Conservation (phyloP, 2,797 vertebrate species). For the Oryzias dopingdopingensis region DNA sequence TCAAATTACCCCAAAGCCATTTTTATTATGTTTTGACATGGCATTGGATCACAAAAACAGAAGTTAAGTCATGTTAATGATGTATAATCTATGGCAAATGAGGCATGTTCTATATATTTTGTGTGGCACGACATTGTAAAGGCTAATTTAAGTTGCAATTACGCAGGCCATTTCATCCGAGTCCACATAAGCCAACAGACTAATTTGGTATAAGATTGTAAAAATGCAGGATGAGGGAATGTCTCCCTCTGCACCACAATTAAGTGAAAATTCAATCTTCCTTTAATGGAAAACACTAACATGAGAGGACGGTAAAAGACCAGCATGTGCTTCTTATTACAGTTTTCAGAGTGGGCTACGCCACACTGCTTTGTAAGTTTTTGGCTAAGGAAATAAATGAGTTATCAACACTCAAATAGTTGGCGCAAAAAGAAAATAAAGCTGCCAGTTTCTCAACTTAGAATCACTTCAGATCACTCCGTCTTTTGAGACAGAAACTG, state of each 20-base stretch:
- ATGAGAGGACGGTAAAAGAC: conserved; percentile 43
- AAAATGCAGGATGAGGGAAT: conserved; percentile 53
- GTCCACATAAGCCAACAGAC: conserved; percentile 45
- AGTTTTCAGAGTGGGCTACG: conserved; percentile 26
- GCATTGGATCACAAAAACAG: conserved; percentile 27
- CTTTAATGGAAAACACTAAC: conserved; percentile 56
- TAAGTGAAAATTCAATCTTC: conserved; percentile 50
- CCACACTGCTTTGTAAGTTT: conserved; percentile 20
- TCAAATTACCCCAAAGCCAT: conserved; percentile 22
- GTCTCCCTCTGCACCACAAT: conserved; percentile 44
- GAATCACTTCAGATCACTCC: conserved; percentile 1
- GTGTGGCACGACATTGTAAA: conserved; percentile 41
- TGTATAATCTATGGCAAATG: conserved; percentile 50
- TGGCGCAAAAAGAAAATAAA: conserved; percentile 44
- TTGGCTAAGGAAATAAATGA: conserved; percentile 40
- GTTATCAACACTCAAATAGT: conserved; percentile 42
- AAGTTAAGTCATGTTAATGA: conserved; percentile 53
- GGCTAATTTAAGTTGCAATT: conserved; percentile 62
- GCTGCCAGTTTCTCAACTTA: conserved; percentile 31
- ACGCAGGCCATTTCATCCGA: conserved; percentile 56
- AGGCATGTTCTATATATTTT: conserved; percentile 49
- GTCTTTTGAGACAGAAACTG: no score
- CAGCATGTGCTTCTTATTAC: conserved; percentile 24
- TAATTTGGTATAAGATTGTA: conserved; percentile 44
- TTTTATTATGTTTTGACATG: conserved; percentile 30